Evolutionary conservation across 2,888 invertebrate species (phyloP).

Genomic region (Andrena haemorrhoa): DNA sequence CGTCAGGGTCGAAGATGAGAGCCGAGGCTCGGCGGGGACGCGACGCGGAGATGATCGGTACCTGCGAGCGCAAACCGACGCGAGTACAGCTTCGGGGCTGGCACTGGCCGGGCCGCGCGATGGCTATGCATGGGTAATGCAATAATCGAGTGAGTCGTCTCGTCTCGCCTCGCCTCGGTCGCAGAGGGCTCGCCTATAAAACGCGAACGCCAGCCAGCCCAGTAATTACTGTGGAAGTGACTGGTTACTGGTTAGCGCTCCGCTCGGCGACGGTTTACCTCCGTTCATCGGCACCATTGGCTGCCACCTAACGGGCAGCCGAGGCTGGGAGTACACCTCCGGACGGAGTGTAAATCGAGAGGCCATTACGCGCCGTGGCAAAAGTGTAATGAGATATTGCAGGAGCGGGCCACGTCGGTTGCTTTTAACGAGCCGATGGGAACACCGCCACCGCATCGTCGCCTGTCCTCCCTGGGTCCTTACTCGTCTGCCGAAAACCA

Average conservation of each 20-base stretch:
- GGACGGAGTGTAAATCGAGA: conserved; percentile 76
- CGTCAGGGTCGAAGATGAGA: neutral
- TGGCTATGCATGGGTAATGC: conserved; percentile 80
- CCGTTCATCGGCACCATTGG: conserved; percentile 75
- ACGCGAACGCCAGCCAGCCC: conserved; percentile 77
- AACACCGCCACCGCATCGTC: conserved; percentile 25
- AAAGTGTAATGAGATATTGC: conserved; percentile 76
- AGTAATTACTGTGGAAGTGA: conserved; percentile 79
- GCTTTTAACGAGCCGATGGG: conserved; percentile 67
- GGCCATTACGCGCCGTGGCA: conserved; percentile 75
- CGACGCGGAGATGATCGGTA: neutral
- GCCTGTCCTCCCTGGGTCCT: conserved; percentile 41
- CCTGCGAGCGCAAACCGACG: neutral
- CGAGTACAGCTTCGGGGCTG: conserved; percentile 31
- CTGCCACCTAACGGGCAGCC: conserved; percentile 69
- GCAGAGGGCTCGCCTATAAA: conserved; percentile 78
- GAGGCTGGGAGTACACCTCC: conserved; percentile 29
- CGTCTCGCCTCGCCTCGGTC: conserved; percentile 70
- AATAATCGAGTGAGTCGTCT: conserved; percentile 79
- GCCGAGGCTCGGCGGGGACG: neutral
- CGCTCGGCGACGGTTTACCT: conserved; percentile 56
- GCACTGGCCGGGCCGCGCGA: conserved; percentile 55
- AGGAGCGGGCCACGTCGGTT: conserved; percentile 55
- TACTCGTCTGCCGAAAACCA: conserved; percentile 59
- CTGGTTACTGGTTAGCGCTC: conserved; percentile 76